Evolutionary conservation across 2,797 vertebrate genomes (phyloP), one percentile per base, ranked within the genome.

Genomic region (Muscicapa striata): DNA sequence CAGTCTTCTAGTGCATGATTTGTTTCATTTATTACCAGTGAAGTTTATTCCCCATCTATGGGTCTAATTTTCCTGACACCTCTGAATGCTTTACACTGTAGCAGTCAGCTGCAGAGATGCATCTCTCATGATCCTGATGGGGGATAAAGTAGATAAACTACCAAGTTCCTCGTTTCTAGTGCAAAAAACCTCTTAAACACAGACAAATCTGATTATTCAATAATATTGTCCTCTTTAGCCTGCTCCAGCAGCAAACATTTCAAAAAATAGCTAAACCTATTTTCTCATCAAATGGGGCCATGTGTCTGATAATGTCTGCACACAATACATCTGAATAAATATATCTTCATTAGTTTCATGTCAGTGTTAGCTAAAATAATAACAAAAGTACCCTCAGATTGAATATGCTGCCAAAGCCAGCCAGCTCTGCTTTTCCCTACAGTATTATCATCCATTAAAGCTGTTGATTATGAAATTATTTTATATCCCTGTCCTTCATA

Each of bases 151-250:
- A 89, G 67, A 95, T 62, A 73, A 85, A 87, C 70, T 7, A 48
- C 30, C 40, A 63, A 77, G 45, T 76, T 87, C 40, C 61, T 87
- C 27, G 1, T 48, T 77, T 61, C 62, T 57, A 77, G 51, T 66
- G 57, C 27, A 91, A 83, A 90, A 88, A 80, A 30, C 6, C 48
- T 79, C 63, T 74, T 69, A 90, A 84, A 41, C 32, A 48, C 29
- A 54, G 9, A n/a, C 29, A 92, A 92, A 92, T 76, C 70, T 61
- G 59, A 68, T 90, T 92, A 76, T 74, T 94, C 45, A 59, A 52
- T n/a, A 89, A 66, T 61, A 49, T 41, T 69, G 26, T 87, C 55
- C 74, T 75, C 70, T 64, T 90, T 72, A 83, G 73, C n/a, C 41
- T 55, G 40, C 54, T 89, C 34, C 76, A 86, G 54, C 20, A 88